These are phyloP conservation scores for Euphydryas editha DNA, from an alignment of 2,888 invertebrate genomes.

Conservation along the genomic window DNA sequence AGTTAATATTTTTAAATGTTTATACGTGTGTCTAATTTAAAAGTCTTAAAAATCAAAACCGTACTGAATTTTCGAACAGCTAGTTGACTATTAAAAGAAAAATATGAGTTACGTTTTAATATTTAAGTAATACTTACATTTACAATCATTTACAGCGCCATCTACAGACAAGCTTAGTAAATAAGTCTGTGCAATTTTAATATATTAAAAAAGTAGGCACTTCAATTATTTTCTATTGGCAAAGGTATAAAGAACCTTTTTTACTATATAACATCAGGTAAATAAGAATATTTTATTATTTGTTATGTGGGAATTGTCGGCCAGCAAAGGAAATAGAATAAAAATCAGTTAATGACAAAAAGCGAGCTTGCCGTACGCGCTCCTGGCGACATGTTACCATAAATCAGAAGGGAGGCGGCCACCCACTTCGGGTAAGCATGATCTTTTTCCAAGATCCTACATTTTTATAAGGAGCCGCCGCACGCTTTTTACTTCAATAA, in stretches of 20 bases:
- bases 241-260: not conserved
- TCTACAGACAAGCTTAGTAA: not conserved
- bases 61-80: too few relatives aligned
- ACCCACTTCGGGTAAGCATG: slow-evolving; percentile 69
- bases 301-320: slow-evolving; percentile 27
- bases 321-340: slow-evolving; percentile 62
- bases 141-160: not conserved
- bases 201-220: not conserved
- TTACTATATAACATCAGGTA: not conserved
- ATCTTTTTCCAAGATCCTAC: slow-evolving; percentile 81
- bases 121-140: not conserved
- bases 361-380: slow-evolving; percentile 71
- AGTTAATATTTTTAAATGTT: too few relatives aligned
- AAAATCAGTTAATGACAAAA: slow-evolving; percentile 81
- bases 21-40: too few relatives aligned
- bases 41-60: too few relatives aligned
- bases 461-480: slow-evolving; percentile 80
- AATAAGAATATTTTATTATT: slow-evolving; percentile 13
- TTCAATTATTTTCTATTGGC: not conserved
- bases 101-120: not conserved
- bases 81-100: not conserved
- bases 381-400: slow-evolving; percentile 80
- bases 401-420: slow-evolving; percentile 78
- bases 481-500: slow-evolving; percentile 43
- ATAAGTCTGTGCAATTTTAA: not conserved